Conservation (phyloP, 2,888 invertebrate genomes). For the Drosophila infuscata region DNA sequence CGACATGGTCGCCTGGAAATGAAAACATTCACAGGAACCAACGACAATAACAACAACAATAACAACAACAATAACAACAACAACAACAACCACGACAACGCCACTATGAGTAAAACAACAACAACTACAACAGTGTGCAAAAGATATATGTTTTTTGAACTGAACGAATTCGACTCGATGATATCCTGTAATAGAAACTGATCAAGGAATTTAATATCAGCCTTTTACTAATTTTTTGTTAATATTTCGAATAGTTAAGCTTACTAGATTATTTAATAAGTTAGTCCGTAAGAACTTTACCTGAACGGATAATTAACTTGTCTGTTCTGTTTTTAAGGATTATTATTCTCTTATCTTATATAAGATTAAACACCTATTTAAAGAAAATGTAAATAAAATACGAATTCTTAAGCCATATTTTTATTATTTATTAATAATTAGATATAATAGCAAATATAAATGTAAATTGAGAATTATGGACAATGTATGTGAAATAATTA, state of each 20-base stretch:
- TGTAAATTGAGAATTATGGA: not conserved
- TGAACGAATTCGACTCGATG: not conserved
- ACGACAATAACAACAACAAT: slow-evolving; percentile 53
- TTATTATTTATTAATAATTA: not conserved
- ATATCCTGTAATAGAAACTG: slow-evolving; percentile 30
- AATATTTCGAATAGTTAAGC: not conserved
- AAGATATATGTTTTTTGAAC: slow-evolving; percentile 5
- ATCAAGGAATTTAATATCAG: not conserved
- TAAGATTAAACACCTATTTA: not conserved
- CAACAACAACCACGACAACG: slow-evolving; percentile 19
- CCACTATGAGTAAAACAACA: slow-evolving; percentile 11
- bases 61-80: slow-evolving; percentile 29
- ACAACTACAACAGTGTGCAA: not conserved
- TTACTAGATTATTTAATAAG: not conserved
- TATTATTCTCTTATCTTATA: not conserved
- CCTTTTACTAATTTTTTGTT: not conserved
- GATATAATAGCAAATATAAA: not conserved
- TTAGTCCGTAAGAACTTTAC: too few relatives aligned
- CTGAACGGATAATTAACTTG: too few relatives aligned
- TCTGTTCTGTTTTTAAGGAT: too few relatives aligned
- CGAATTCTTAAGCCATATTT: not conserved
- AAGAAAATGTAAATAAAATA: not conserved
- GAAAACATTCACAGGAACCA: slow-evolving; percentile 80
- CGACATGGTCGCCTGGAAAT: slow-evolving; percentile 83
- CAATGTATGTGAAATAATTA: not conserved